A percentile compares a stretch with the other conserved stretches of the same genome.
Evolutionary conservation across 2,888 invertebrate species (phyloP).

Genomic region (Orgyia antiqua): DNA sequence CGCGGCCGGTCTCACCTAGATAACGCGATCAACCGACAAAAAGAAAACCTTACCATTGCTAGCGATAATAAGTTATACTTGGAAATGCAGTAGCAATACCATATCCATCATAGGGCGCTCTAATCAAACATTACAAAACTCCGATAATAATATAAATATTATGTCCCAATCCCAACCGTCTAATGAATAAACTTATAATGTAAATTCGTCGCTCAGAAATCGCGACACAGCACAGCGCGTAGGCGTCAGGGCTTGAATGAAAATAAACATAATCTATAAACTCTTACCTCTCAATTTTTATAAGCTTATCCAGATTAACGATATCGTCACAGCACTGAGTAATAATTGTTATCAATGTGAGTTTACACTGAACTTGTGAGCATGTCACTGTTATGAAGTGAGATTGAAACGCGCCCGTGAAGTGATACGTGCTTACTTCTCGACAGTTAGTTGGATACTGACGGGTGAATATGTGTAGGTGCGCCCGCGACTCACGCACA

Average conservation of each 20-base stretch:
- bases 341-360: conserved; percentile 38
- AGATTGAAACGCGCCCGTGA: conserved; percentile 35
- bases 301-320: conserved; percentile 73
- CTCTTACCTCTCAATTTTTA: conserved; percentile 72
- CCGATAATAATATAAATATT: conserved; percentile 67
- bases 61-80: conserved; percentile 24
- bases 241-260: conserved; percentile 68
- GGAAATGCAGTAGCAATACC: conserved; percentile 28
- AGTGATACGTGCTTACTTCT: conserved; percentile 29
- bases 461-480: conserved; percentile 33
- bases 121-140: conserved; percentile 65
- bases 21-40: conserved; percentile 46
- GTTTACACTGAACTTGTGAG: conserved; percentile 57
- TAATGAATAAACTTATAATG: conserved; percentile 74
- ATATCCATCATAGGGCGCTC: conserved; percentile 46
- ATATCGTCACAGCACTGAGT: conserved; percentile 54
- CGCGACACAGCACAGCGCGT: conserved; percentile 68
- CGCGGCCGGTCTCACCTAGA: conserved; percentile 65
- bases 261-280: conserved; percentile 56
- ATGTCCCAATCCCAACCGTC: conserved; percentile 54
- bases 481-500: conserved; percentile 53
- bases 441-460: conserved; percentile 58
- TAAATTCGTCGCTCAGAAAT: conserved; percentile 75
- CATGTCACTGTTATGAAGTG: conserved; percentile 54
- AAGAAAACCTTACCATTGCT: conserved; percentile 29